Evolutionary conservation across 2,797 vertebrate genomes (phyloP), one percentile per base, ranked within the genome.

Genomic region (Spondyliosoma cantharus): DNA sequence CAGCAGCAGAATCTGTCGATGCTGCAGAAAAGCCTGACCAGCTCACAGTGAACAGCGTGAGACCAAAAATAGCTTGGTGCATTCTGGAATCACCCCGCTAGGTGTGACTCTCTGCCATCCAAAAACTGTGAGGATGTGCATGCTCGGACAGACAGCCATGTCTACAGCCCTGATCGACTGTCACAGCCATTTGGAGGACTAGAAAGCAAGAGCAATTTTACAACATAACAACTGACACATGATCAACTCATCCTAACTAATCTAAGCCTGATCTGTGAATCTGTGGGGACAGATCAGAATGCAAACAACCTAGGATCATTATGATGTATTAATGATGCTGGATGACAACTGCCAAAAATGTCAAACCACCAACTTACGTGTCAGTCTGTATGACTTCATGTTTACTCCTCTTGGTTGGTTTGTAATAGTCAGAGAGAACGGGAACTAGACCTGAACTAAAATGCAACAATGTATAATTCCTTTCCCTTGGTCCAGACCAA

Each of bases 21-120:
- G 66, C 80, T 53, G 88, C 92, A 91, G 69, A 71, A 88, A 83
- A 80, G 56, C 57, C 54, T 2, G 0, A 45, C 37, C 49, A n/a
- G 86, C 75, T 78, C 46, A 27, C 63, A 65, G 60, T 74, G 83
- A 88, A 83, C 22, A 78, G 72, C 49, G 43, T 8, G 74, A 73
- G 56, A 81, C 74, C 83, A 75, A 84, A 89, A 91, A 87, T 87
- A 86, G 84, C 77, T 85, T 89, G 89, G 86, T 78, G 80, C 83
- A 91, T 90, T 90, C 86, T 87, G 81, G 86, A 90, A 50, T 49
- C 60, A 71, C 45, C 22, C 46, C 25, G 27, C 43, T 53, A 73
- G 61, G 64, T 56, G 49, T 20, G 66, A 71, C 62, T 66, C 17
- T 22, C 43, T 20, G 9, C 15, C 69, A 22, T 27, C 42, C 24